Percentiles rank a stretch among this genome's conserved stretches.
phyloP scores from a whole-genome alignment of 2,113 vertebrate species.

The Siniperca chuatsi region DNA sequence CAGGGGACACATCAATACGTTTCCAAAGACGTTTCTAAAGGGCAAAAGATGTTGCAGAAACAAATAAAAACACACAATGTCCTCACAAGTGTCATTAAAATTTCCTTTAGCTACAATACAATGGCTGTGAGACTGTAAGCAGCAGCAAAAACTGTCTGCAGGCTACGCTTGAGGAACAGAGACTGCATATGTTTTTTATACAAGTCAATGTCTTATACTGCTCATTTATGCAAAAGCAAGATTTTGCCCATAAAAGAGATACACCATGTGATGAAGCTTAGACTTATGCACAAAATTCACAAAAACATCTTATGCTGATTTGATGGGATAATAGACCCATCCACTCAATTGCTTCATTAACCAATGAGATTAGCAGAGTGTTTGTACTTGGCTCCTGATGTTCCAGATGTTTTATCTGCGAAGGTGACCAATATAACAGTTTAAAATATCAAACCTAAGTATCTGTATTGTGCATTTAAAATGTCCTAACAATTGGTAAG shows the following conservation, averaged over 20 bases:
- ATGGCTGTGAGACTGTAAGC: not conserved
- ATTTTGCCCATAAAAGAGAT: not conserved
- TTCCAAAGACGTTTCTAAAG: slow-evolving; percentile 17
- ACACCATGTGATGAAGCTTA: not conserved
- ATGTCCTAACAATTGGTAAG: not conserved
- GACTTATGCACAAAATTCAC: not conserved
- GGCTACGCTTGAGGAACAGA: slow-evolving; percentile 12
- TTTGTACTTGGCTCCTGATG: not conserved
- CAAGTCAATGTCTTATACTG: not conserved
- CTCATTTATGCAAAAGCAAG: not conserved
- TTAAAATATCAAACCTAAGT: not conserved
- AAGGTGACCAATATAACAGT: not conserved
- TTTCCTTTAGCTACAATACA: slow-evolving; percentile 1
- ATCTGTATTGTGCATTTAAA: not conserved
- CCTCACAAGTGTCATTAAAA: slow-evolving; percentile 32
- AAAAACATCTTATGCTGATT: not conserved
- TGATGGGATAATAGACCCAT: not conserved
- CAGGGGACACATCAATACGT: not conserved
- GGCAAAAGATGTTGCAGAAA: slow-evolving; percentile 16
- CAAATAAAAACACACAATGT: slow-evolving; percentile 32
- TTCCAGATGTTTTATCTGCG: not conserved
- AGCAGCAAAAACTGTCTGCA: slow-evolving; percentile 16
- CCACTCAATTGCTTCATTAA: slow-evolving; percentile 9
- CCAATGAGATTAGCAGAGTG: not conserved
- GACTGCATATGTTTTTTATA: slow-evolving; percentile 14